These are phyloP conservation scores for Rhizomys pruinosus DNA, from an alignment of 2,113 vertebrate genomes.

Conservation along the genomic window DNA sequence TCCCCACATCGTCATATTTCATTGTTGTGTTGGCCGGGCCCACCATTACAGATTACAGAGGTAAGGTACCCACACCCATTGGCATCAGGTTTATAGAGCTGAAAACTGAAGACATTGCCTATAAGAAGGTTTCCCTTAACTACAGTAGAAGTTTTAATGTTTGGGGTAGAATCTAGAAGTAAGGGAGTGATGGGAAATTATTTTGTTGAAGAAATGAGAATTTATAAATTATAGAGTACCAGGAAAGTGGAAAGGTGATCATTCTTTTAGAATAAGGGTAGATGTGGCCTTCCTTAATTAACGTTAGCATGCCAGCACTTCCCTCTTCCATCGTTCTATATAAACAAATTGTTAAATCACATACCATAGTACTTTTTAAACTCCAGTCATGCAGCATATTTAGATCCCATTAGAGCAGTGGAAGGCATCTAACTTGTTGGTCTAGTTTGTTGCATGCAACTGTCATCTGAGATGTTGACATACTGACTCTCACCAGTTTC, in stretches of 20 bases:
- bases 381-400: slow-evolving; percentile 39
- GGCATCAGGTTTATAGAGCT: slow-evolving; percentile 52
- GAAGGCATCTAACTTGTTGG: slow-evolving; percentile 68
- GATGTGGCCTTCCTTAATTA: slow-evolving; percentile 44
- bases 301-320: slow-evolving; percentile 43
- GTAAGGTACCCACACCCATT: slow-evolving; percentile 84
- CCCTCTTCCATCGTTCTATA: slow-evolving; percentile 45
- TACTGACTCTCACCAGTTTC: slow-evolving; percentile 67
- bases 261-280: slow-evolving; percentile 52
- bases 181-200: slow-evolving; percentile 31
- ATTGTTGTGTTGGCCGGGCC: slow-evolving; percentile 91
- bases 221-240: slow-evolving; percentile 47
- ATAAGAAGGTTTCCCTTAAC: neutral
- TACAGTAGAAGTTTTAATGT: neutral
- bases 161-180: slow-evolving; percentile 52
- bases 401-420: slow-evolving; percentile 25
- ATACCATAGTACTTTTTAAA: slow-evolving; percentile 46
- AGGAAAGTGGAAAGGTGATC: slow-evolving; percentile 34
- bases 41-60: slow-evolving; percentile 91
- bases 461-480: slow-evolving; percentile 70
- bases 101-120: slow-evolving; percentile 39
- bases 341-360: slow-evolving; percentile 32
- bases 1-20: slow-evolving; percentile 90
- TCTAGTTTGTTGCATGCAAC: slow-evolving; percentile 75
- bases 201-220: slow-evolving; percentile 55